Evolutionary conservation across 2,888 invertebrate genomes (phyloP).

Genomic region (Drosophila antonietae): DNA sequence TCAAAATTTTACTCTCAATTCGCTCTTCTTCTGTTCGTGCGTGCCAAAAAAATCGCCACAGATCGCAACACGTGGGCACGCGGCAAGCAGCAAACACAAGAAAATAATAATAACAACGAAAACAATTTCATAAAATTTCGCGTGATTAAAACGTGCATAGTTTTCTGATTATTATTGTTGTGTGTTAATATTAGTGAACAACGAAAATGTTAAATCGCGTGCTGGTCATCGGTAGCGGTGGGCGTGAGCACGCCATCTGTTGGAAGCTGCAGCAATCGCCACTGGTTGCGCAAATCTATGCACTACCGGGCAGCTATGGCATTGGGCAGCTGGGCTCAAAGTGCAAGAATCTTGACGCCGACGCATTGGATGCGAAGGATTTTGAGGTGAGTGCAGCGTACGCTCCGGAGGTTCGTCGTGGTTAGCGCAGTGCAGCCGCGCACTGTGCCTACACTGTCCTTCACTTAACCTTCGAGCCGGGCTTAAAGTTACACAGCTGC

Average conservation of each 20-base stretch:
- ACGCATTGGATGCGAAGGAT: constrained; percentile 85
- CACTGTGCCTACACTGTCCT: constrained; percentile 33
- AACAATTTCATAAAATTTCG: constrained; percentile 25
- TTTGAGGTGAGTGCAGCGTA: constrained; percentile 87
- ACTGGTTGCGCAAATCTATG: constrained; percentile 89
- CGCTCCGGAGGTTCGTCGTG: constrained; percentile 18
- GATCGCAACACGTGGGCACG: constrained; percentile 62
- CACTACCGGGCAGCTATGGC: constrained; percentile 95
- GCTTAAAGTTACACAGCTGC: constrained; percentile 40
- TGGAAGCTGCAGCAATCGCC: constrained; percentile 96
- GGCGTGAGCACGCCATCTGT: constrained; percentile 97
- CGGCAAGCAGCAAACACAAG: constrained; percentile 12
- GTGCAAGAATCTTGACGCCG: constrained; percentile 86
- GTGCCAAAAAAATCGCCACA: constrained; percentile 5
- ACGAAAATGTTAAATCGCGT: constrained; percentile 86
- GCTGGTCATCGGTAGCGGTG: constrained; percentile 95
- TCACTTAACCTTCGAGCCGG: constrained; percentile 56
- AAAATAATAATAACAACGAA: not conserved
- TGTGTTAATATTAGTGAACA: not conserved
- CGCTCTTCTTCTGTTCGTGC: constrained; percentile 9
- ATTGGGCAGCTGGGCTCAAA: constrained; percentile 88
- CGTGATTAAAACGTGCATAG: constrained; percentile 45
- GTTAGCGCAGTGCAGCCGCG: constrained; percentile 4
- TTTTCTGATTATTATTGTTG: constrained; percentile 25
- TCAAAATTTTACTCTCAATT: constrained; percentile 12